Percentiles rank a stretch among this genome's conserved stretches.
These are phyloP conservation scores for Melanotaenia parkinsoni DNA, from an alignment of 2,797 vertebrate species.

Conservation along the genomic window DNA sequence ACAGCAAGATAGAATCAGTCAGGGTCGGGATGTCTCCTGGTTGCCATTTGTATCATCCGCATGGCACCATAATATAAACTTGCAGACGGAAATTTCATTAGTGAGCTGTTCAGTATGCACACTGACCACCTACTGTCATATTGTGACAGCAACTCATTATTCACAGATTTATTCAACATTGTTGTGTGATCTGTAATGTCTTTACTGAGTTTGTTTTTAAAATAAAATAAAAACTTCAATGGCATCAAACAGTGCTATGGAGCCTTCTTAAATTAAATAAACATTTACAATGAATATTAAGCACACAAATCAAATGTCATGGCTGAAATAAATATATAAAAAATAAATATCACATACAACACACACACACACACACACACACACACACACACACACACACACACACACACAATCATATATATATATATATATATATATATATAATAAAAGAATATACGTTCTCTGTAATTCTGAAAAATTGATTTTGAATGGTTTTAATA, in stretches of 20 bases:
- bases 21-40: conserved; percentile 56
- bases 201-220: not conserved
- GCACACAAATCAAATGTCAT: not conserved
- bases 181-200: not conserved
- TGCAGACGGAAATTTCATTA: conserved; percentile 56
- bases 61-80: conserved; percentile 48
- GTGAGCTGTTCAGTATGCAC: conserved; percentile 30
- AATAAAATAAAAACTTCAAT: not conserved
- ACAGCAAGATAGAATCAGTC: conserved; percentile 60
- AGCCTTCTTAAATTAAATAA: not conserved
- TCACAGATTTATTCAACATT: conserved; percentile 29
- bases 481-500: no score
- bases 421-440: no score
- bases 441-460: not conserved
- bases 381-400: no score
- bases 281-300: not conserved
- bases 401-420: no score
- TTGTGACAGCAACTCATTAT: conserved; percentile 38
- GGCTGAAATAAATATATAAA: not conserved
- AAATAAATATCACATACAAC: no score
- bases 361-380: no score
- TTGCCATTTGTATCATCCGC: conserved; percentile 58
- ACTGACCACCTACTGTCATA: conserved; percentile 35
- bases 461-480: no score
- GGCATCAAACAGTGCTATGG: not conserved